phyloP scores from a whole-genome alignment of 2,888 invertebrate species.

The Aleiodes leptofemur region DNA sequence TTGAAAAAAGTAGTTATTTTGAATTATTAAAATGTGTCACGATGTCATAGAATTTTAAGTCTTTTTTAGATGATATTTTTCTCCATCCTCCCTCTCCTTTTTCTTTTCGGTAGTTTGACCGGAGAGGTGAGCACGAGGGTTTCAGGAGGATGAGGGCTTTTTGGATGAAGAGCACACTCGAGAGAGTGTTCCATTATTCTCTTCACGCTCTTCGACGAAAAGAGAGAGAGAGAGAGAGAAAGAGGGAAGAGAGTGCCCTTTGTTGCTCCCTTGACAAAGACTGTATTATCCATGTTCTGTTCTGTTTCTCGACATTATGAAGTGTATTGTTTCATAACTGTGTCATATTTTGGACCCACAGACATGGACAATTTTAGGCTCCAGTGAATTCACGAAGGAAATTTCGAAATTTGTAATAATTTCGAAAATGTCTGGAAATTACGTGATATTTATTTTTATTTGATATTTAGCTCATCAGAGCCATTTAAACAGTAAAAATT shows the following conservation, averaged over 20 bases:
- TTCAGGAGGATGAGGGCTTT: neutral
- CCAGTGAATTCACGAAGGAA: neutral
- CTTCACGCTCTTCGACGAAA: conserved; percentile 18
- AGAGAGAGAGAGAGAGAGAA: neutral
- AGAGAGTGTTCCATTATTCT: conserved; percentile 24
- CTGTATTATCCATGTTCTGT: conserved; percentile 12
- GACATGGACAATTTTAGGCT: neutral
- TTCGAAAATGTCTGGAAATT: too few relatives aligned
- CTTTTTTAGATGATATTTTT: conserved; percentile 15
- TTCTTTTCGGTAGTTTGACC: neutral
- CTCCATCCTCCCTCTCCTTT: too few relatives aligned
- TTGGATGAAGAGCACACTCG: conserved; percentile 14
- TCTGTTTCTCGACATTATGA: neutral
- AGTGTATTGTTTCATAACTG: conserved; percentile 20
- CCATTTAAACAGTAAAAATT: too few relatives aligned
- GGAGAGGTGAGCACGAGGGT: neutral
- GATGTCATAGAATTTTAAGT: conserved; percentile 14
- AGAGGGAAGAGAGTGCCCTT: neutral
- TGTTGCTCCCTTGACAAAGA: conserved; percentile 28
- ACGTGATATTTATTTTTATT: too few relatives aligned
- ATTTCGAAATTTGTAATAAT: neutral
- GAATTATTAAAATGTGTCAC: conserved; percentile 29
- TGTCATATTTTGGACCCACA: conserved; percentile 4
- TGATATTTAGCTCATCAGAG: too few relatives aligned
- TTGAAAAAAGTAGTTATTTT: conserved; percentile 6